Evolutionary conservation across 2,888 invertebrate genomes (phyloP).

Genomic region (Tiphia femorata): DNA sequence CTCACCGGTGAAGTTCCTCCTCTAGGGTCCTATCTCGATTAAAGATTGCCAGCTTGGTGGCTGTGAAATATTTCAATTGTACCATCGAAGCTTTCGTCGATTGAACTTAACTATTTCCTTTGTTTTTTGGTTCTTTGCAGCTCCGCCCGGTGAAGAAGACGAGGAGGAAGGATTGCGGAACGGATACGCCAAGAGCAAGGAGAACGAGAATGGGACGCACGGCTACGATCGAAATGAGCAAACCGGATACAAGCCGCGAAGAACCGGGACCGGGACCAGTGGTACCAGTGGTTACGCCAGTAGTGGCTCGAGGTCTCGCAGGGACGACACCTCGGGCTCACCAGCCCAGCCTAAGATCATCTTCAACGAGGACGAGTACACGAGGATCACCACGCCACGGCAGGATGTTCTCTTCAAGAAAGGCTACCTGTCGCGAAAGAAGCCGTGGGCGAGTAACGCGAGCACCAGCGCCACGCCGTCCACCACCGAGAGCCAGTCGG

Average conservation of each 20-base stretch:
- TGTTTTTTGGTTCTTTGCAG: conserved; percentile 38
- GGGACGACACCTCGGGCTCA: conserved; percentile 52
- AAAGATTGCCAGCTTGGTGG: too few species aligned
- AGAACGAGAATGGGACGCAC: conserved; percentile 46
- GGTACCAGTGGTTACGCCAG: conserved; percentile 51
- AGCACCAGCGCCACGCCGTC: conserved; percentile 67
- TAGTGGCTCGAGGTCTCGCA: conserved; percentile 42
- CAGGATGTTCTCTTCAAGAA: conserved; percentile 81
- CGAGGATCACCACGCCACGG: conserved; percentile 78
- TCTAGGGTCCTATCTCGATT: too few species aligned
- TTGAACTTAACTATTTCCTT: not conserved
- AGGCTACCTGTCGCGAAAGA: conserved; percentile 75
- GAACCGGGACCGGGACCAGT: conserved; percentile 46
- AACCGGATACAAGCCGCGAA: conserved; percentile 46
- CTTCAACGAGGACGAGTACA: conserved; percentile 77
- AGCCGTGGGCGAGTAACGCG: conserved; percentile 62
- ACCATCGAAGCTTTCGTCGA: not conserved
- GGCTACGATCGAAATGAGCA: conserved; percentile 41
- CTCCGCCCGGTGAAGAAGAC: conserved; percentile 65
- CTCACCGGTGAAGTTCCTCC: too few species aligned
- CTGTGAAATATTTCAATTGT: not conserved
- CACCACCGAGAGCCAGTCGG: conserved; percentile 66
- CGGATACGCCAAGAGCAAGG: conserved; percentile 51
- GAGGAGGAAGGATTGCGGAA: conserved; percentile 61
- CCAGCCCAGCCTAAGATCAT: conserved; percentile 70